These are phyloP conservation scores for Syncerus caffer DNA, from an alignment of 2,797 vertebrate genomes.

Conservation along the genomic window DNA sequence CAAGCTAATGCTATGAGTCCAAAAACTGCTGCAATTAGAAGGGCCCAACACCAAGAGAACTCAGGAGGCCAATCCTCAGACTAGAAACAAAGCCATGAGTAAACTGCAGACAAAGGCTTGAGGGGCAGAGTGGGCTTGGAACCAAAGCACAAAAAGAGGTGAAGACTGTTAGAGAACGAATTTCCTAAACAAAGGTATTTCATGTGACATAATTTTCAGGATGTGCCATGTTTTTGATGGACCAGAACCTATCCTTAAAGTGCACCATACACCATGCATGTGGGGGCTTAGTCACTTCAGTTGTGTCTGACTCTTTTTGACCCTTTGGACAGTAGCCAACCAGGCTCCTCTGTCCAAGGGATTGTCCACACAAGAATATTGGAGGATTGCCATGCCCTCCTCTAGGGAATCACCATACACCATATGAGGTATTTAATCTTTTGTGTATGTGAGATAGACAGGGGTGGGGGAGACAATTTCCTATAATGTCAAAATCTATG, in stretches of 20 bases:
- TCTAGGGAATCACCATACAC: neutral
- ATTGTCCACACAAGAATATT: neutral
- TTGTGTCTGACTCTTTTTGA: neutral
- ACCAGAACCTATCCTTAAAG: neutral
- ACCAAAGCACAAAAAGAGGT: neutral
- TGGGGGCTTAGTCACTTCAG: neutral
- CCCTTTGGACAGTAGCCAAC: neutral
- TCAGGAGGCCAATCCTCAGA: neutral
- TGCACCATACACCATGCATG: too few relatives aligned
- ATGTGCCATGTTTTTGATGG: neutral
- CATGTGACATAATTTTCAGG: neutral
- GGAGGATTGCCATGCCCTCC: neutral
- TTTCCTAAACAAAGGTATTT: neutral
- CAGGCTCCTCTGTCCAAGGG: neutral
- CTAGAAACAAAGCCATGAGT: neutral
- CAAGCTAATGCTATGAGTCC: neutral
- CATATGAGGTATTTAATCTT: neutral
- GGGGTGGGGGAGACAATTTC: neutral
- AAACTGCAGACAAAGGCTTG: neutral
- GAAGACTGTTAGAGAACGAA: neutral
- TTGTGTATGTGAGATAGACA: neutral
- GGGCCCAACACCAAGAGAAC: neutral
- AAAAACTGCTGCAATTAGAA: neutral
- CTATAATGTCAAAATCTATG: neutral
- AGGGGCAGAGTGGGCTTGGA: neutral